Evolutionary conservation across 2,113 vertebrate species (phyloP).

Genomic region (Spermophilus dauricus): DNA sequence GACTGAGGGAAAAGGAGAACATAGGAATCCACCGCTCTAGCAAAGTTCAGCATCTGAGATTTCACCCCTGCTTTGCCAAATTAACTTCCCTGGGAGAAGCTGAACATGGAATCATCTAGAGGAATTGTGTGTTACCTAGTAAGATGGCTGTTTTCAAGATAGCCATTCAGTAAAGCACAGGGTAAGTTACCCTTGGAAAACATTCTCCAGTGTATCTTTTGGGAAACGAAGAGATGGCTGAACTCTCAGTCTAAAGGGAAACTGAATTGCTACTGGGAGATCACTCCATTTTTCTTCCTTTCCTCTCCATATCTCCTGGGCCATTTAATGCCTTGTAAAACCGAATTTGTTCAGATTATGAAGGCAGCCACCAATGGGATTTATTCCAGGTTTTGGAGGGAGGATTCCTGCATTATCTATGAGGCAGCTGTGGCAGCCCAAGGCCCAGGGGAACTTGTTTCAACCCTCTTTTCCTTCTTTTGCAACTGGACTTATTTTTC

Average conservation of each 20-base stretch:
- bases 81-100: neutral
- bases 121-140: neutral
- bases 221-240: constrained; percentile 22
- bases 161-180: constrained; percentile 45
- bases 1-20: neutral
- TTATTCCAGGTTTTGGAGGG: neutral
- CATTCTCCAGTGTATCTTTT: constrained; percentile 32
- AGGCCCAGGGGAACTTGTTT: neutral
- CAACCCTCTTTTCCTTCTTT: neutral
- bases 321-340: constrained; percentile 35
- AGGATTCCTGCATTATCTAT: neutral
- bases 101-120: neutral
- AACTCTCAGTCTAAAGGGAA: constrained; percentile 50
- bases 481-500: constrained; percentile 24
- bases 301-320: constrained; percentile 23
- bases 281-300: constrained; percentile 50
- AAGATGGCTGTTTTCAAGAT: constrained; percentile 21
- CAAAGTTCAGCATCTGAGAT: neutral
- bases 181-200: constrained; percentile 5
- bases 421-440: neutral
- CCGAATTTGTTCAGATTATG: constrained; percentile 59
- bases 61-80: neutral
- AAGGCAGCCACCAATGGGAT: constrained; percentile 17
- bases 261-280: constrained; percentile 22
- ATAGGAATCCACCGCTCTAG: neutral